phyloP scores from a whole-genome alignment of 2,797 vertebrate species.

The Cyclopterus lumpus region DNA sequence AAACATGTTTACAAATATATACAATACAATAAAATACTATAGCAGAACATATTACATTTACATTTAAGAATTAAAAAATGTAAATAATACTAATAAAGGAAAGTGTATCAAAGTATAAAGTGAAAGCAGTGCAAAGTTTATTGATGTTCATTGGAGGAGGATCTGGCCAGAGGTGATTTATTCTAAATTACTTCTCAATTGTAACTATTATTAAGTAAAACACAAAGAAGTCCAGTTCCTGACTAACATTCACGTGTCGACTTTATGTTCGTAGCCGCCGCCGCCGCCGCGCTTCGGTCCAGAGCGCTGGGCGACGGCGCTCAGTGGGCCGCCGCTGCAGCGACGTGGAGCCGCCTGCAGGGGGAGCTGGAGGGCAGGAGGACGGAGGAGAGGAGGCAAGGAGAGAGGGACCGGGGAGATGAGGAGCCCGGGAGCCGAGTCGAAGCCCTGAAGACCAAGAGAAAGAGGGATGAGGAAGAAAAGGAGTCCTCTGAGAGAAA shows the following conservation, averaged over 20 bases:
- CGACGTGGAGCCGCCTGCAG: slow-evolving; percentile 83
- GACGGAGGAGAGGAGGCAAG: slow-evolving; percentile 17
- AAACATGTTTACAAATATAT: too few species aligned
- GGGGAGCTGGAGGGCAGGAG: slow-evolving; percentile 58
- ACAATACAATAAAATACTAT: too few species aligned
- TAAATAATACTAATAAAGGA: too few species aligned
- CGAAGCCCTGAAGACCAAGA: slow-evolving; percentile 1
- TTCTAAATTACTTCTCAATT: too few species aligned
- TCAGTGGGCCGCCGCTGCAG: slow-evolving; percentile 80
- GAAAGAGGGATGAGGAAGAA: slow-evolving; percentile 36
- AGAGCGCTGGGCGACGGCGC: slow-evolving; percentile 77
- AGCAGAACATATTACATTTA: too few species aligned
- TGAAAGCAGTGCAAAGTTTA: too few species aligned
- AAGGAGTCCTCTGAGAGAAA: neutral
- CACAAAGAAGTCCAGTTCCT: too few species aligned
- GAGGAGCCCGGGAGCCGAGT: neutral
- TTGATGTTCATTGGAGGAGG: too few species aligned
- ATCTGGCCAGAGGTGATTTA: too few species aligned
- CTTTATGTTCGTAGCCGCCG: slow-evolving; percentile 64
- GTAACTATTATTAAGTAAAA: too few species aligned
- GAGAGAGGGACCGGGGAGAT: neutral
- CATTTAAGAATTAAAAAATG: too few species aligned
- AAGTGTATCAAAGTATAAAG: too few species aligned
- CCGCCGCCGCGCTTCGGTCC: slow-evolving; percentile 78
- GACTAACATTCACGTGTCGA: neutral